These are phyloP conservation scores for Stegodyphus dumicola DNA, from an alignment of 1,140 invertebrate genomes.

Conservation along the genomic window DNA sequence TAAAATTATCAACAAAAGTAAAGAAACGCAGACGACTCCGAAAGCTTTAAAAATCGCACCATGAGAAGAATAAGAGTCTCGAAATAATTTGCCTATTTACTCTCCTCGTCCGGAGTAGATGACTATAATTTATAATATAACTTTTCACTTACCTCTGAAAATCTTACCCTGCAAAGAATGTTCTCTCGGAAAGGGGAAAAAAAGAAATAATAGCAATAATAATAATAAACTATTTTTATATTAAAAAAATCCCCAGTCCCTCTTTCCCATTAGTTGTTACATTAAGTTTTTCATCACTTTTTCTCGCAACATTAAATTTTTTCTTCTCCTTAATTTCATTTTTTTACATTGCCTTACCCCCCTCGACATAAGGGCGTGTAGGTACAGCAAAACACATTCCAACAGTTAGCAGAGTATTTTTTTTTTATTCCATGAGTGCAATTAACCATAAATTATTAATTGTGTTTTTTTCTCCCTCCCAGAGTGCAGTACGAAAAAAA, in stretches of 20 bases:
- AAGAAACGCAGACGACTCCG: too few species aligned
- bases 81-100: not conserved
- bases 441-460: slow-evolving; percentile 62
- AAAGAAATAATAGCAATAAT: not conserved
- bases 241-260: slow-evolving; percentile 42
- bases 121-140: slow-evolving; percentile 58
- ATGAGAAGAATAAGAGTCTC: not conserved
- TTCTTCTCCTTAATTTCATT: slow-evolving; percentile 38
- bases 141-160: slow-evolving; percentile 56
- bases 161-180: slow-evolving; percentile 39
- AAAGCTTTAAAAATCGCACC: too few species aligned
- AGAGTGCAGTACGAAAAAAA: not conserved
- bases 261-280: slow-evolving; percentile 50
- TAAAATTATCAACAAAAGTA: too few species aligned
- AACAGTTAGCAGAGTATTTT: slow-evolving; percentile 29
- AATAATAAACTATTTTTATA: not conserved
- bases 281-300: slow-evolving; percentile 61
- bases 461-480: slow-evolving; percentile 27
- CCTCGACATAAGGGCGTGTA: not conserved
- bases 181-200: not conserved
- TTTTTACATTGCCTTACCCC: slow-evolving; percentile 45
- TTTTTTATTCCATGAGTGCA: slow-evolving; percentile 36
- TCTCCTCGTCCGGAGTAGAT: slow-evolving; percentile 12
- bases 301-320: slow-evolving; percentile 49
- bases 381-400: slow-evolving; percentile 52